A percentile compares a stretch with the other conserved stretches of the same genome.
phyloP scores from a whole-genome alignment of 2,888 invertebrate species.

The Ochropleura leucogaster region DNA sequence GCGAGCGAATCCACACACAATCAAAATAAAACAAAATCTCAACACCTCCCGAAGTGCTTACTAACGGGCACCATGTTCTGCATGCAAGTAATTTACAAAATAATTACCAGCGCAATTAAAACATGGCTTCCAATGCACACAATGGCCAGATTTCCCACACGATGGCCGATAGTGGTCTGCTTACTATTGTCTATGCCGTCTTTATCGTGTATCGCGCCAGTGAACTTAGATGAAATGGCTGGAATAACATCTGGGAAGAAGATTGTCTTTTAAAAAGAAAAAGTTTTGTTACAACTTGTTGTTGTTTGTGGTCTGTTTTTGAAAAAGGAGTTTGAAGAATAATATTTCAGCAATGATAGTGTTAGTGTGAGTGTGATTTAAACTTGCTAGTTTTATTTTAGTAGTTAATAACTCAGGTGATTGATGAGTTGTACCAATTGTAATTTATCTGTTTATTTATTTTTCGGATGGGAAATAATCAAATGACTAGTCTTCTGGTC shows the following conservation, averaged over 20 bases:
- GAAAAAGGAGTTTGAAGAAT: background rate
- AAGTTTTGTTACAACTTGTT: background rate
- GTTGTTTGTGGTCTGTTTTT: background rate
- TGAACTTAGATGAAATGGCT: constrained; percentile 54
- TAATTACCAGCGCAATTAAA: constrained; percentile 57
- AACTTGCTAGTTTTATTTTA: too few species aligned
- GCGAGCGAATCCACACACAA: too few species aligned
- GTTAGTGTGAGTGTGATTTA: background rate
- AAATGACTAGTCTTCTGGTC: too few species aligned
- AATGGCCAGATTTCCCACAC: constrained; percentile 59
- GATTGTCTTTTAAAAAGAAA: constrained; percentile 28
- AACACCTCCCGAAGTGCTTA: constrained; percentile 23
- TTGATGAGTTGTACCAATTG: too few species aligned
- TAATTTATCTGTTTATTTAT: too few species aligned
- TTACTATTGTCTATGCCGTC: constrained; percentile 45
- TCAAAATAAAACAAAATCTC: background rate
- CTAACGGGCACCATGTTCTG: constrained; percentile 38
- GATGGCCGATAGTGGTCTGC: constrained; percentile 41
- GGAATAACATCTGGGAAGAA: constrained; percentile 22
- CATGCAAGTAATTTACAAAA: constrained; percentile 49
- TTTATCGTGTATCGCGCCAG: constrained; percentile 43
- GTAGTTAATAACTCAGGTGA: too few species aligned
- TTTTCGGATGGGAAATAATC: too few species aligned
- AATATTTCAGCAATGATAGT: background rate
- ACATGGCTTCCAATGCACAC: constrained; percentile 35